These are phyloP conservation scores for Drosophila putrida DNA, from an alignment of 2,888 invertebrate species.

Conservation along the genomic window DNA sequence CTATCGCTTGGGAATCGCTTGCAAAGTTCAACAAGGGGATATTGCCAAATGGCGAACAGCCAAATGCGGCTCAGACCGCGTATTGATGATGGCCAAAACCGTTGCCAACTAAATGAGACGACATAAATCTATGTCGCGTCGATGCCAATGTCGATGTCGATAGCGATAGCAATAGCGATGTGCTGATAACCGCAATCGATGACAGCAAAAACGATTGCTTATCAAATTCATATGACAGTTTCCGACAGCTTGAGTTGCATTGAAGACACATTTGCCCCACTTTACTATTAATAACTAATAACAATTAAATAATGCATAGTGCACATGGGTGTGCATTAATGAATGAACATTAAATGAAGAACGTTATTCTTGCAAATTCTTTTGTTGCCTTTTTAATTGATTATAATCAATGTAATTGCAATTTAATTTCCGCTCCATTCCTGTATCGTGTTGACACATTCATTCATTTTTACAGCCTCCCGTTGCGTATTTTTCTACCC, in stretches of 20 bases:
- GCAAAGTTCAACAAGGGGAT: constrained; percentile 43
- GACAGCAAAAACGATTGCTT: constrained; percentile 26
- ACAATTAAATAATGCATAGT: background rate
- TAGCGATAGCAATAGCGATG: constrained; percentile 1
- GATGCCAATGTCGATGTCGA: constrained; percentile 6
- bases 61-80: constrained; percentile 26
- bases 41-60: constrained; percentile 48
- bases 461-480: too few species aligned
- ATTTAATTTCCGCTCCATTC: background rate
- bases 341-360: background rate
- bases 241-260: constrained; percentile 7
- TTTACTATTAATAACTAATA: background rate
- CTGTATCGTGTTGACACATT: background rate
- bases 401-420: background rate
- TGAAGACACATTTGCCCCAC: background rate
- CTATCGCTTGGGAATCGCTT: constrained; percentile 26
- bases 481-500: too few species aligned
- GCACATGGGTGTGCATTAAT: background rate
- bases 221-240: constrained; percentile 19
- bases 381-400: background rate
- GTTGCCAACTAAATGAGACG: constrained; percentile 35
- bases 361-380: background rate
- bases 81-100: constrained; percentile 37
- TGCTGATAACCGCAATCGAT: constrained; percentile 42
- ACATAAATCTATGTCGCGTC: constrained; percentile 41